Conservation (phyloP, 2,797 vertebrate genomes). For the Characodon lateralis region DNA sequence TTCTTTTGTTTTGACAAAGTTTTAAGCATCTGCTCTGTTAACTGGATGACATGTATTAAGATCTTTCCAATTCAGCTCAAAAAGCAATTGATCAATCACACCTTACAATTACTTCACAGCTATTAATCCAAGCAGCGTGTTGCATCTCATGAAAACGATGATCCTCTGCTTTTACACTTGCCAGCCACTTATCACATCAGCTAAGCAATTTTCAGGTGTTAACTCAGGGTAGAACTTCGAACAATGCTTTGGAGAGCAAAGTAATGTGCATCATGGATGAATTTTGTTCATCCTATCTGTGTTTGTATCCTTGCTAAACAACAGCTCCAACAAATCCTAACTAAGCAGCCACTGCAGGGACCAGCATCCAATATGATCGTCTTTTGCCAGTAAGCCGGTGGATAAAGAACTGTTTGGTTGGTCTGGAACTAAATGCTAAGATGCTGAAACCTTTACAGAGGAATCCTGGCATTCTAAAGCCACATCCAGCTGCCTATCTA, state of each 20-base stretch:
- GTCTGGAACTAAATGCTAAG: constrained; percentile 36
- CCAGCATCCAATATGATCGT: background rate
- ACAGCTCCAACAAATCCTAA: background rate
- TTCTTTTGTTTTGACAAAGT: constrained; percentile 6
- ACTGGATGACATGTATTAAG: constrained; percentile 13
- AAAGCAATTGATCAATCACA: constrained; percentile 28
- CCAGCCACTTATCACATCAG: constrained; percentile 20
- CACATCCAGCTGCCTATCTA: constrained; percentile 53
- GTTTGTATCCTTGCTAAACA: constrained; percentile 7
- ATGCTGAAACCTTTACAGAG: constrained; percentile 41
- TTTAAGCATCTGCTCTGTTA: constrained; percentile 1
- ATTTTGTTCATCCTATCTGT: constrained; percentile 14
- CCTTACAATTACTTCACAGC: constrained; percentile 21
- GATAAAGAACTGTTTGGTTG: constrained; percentile 19
- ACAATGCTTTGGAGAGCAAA: constrained; percentile 4
- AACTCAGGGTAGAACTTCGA: constrained; percentile 8
- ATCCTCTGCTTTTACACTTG: constrained; percentile 19
- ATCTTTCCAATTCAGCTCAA: constrained; percentile 27
- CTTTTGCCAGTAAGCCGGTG: background rate
- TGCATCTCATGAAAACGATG: constrained; percentile 18
- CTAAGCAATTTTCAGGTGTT: constrained; percentile 25
- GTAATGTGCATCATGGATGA: constrained; percentile 5
- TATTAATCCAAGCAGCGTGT: constrained; percentile 28
- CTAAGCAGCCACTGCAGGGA: background rate
- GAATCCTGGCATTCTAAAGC: constrained; percentile 47